These are phyloP conservation scores for Elegia similella DNA, from an alignment of 2,888 invertebrate species.

Conservation along the genomic window DNA sequence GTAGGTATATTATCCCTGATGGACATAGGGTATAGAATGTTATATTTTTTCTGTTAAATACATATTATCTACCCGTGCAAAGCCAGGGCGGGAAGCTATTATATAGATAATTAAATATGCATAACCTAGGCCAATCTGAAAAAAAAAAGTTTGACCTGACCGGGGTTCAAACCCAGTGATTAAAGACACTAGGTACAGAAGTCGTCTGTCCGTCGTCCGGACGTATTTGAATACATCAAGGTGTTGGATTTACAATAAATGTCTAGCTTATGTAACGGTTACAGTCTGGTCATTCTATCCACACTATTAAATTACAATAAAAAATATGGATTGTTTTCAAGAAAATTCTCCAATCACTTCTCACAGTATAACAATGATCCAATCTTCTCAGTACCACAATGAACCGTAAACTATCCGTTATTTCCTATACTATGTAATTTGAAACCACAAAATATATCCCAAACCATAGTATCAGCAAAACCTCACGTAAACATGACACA, in stretches of 20 bases:
- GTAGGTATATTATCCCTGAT: no score
- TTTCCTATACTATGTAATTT: background rate
- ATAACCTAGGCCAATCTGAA: no score
- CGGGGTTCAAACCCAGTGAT: no score
- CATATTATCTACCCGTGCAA: no score
- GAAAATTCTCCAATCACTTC: background rate
- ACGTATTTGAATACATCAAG: no score
- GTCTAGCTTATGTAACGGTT: background rate
- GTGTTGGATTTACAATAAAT: background rate
- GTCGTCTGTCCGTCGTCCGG: no score
- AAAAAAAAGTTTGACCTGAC: no score
- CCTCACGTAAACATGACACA: slow-evolving; percentile 1
- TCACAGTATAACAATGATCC: background rate
- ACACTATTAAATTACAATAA: background rate
- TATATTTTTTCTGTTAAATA: no score
- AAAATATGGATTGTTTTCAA: background rate
- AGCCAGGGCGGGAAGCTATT: no score
- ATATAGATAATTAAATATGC: no score
- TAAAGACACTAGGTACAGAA: no score
- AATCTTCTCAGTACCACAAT: background rate
- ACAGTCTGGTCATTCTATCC: background rate
- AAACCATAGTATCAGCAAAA: background rate
- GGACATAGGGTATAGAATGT: no score
- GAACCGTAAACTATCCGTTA: background rate
- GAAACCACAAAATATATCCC: background rate